These are phyloP conservation scores for Sphyrna mokarran DNA, from an alignment of 2,113 vertebrate genomes.

Conservation along the genomic window DNA sequence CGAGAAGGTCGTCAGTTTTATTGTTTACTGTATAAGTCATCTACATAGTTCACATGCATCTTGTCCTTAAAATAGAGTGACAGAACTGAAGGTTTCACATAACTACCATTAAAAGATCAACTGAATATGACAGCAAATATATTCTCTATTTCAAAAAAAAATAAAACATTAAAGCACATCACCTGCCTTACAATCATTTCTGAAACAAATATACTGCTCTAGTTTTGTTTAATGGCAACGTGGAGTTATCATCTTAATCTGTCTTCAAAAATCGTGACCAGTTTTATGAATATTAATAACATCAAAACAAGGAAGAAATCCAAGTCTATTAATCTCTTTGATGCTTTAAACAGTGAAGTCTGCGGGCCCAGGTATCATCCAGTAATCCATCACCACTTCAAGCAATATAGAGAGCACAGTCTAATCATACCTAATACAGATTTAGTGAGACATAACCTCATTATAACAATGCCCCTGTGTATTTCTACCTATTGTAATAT, in stretches of 20 bases:
- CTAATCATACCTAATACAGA: conserved; percentile 30
- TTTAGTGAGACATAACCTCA: conserved; percentile 24
- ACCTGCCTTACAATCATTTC: neutral
- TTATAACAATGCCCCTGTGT: neutral
- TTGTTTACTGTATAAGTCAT: neutral
- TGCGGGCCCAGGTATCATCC: neutral
- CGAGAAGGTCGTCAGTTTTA: neutral
- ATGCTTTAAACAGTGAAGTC: neutral
- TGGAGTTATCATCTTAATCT: neutral
- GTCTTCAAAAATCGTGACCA: neutral
- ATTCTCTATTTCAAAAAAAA: neutral
- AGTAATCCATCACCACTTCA: conserved; percentile 16
- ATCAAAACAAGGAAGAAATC: neutral
- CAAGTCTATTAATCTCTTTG: neutral
- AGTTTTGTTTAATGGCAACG: neutral
- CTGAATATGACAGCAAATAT: neutral
- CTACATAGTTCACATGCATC: neutral
- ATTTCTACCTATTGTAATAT: conserved; percentile 2
- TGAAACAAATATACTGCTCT: neutral
- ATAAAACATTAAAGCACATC: neutral
- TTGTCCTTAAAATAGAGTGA: neutral
- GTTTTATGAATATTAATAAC: conserved; percentile 17
- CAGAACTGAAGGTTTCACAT: neutral
- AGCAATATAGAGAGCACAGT: neutral
- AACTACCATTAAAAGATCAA: neutral